Percentiles rank a stretch among this genome's conserved stretches.
Conservation (phyloP, 2,888 invertebrate species). For the Caenorhabditis sp. region DNA sequence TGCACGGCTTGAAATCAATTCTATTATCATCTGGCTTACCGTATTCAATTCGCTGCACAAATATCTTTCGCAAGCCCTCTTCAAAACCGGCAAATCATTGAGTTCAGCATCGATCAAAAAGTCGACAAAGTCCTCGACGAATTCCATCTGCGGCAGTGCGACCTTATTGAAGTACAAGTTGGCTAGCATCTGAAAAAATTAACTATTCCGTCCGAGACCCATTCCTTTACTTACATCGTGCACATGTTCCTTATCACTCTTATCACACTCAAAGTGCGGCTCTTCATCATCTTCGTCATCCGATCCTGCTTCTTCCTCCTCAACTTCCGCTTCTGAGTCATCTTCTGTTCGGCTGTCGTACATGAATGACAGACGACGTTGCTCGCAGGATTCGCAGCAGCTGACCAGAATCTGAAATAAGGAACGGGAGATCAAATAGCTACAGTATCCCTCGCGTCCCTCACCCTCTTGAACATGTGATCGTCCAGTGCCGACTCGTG, state of each 20-base stretch:
- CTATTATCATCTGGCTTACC: conserved; percentile 41
- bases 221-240: conserved; percentile 76
- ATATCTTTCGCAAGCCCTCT: conserved; percentile 81
- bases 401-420: conserved; percentile 75
- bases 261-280: conserved; percentile 77
- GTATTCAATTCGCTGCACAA: conserved; percentile 82
- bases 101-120: conserved; percentile 81
- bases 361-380: conserved; percentile 74
- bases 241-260: conserved; percentile 80
- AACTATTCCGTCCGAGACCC: background rate
- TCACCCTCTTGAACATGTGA: conserved; percentile 75
- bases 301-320: conserved; percentile 30
- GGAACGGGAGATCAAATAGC: no score
- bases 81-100: conserved; percentile 82
- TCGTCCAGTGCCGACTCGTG: conserved; percentile 63
- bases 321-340: conserved; percentile 65
- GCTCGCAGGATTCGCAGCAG: conserved; percentile 81
- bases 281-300: conserved; percentile 64
- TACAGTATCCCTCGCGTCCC: background rate
- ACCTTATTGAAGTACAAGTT: conserved; percentile 82
- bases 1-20: background rate
- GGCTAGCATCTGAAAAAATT: conserved; percentile 72
- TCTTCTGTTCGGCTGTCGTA: conserved; percentile 73
- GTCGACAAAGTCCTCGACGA: conserved; percentile 79
- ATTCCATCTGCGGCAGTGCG: conserved; percentile 81